Evolutionary conservation across 2,113 vertebrate species (phyloP).

Genomic region (Megaptera novaeangliae): DNA sequence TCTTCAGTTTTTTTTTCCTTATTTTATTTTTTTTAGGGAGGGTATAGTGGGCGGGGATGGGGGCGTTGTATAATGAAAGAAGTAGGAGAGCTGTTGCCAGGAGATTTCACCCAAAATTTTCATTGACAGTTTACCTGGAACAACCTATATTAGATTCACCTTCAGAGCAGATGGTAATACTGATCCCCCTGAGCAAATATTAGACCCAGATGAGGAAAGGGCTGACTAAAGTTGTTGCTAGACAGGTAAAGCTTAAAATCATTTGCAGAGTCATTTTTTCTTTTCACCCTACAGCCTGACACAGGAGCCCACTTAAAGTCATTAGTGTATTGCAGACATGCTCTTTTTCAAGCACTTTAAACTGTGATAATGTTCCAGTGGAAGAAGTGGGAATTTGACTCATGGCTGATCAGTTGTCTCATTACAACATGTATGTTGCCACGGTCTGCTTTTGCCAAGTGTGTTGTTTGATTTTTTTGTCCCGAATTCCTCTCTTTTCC

Average conservation of each 20-base stretch:
- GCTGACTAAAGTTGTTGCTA: neutral
- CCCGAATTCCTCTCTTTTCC: neutral
- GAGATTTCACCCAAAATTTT: neutral
- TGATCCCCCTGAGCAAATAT: neutral
- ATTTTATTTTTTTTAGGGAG: neutral
- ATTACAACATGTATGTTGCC: slow-evolving; percentile 10
- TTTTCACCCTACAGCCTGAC: slow-evolving; percentile 26
- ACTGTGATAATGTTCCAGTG: neutral
- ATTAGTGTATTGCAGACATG: neutral
- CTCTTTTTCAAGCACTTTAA: slow-evolving; percentile 38
- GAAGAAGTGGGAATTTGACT: slow-evolving; percentile 45
- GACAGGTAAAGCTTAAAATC: slow-evolving; percentile 28
- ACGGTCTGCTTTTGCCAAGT: slow-evolving; percentile 31
- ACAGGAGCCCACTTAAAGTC: slow-evolving; percentile 6
- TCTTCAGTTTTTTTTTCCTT: neutral
- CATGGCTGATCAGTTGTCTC: slow-evolving; percentile 1
- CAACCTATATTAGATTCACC: neutral
- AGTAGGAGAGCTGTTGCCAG: neutral
- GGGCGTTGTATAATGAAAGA: neutral
- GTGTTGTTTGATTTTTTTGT: slow-evolving; percentile 21
- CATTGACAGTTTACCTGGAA: neutral
- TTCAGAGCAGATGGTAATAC: neutral
- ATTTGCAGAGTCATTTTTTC: slow-evolving; percentile 37
- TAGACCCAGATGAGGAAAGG: neutral
- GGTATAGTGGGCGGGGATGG: neutral